A percentile compares a stretch with the other conserved stretches of the same genome.
These are phyloP conservation scores for Eleutherodactylus coqui DNA, from an alignment of 2,797 vertebrate species.

Conservation along the genomic window DNA sequence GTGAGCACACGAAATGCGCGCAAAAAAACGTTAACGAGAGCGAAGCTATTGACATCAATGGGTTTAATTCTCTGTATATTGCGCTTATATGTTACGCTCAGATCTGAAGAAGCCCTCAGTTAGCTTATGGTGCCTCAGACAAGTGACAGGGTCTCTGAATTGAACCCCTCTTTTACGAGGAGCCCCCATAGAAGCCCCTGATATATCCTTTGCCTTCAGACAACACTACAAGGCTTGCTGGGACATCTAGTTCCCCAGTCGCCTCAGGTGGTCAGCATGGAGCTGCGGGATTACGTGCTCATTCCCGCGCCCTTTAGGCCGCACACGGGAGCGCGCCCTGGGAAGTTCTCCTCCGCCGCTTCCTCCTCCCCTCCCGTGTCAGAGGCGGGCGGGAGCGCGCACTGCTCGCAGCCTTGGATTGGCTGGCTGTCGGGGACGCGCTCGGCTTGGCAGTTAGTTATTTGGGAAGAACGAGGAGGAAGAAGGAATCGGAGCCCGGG, in stretches of 20 bases:
- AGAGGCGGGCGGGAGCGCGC: conserved; percentile 20
- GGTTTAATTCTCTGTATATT: too few relatives aligned
- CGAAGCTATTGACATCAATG: too few relatives aligned
- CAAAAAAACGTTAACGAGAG: too few relatives aligned
- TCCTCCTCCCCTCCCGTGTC: neutral
- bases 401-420: conserved; percentile 22
- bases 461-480: conserved; percentile 38
- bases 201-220: too few relatives aligned
- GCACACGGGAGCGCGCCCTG: conserved; percentile 7
- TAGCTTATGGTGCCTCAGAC: too few relatives aligned
- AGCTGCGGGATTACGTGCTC: neutral
- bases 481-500: conserved; percentile 8
- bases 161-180: neutral
- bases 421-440: conserved; percentile 45
- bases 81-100: too few relatives aligned
- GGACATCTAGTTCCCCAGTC: neutral
- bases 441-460: conserved; percentile 39
- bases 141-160: too few relatives aligned
- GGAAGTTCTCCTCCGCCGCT: conserved; percentile 23
- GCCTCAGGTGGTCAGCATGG: neutral
- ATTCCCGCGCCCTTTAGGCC: neutral
- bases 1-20: too few relatives aligned
- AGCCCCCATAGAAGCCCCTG: too few relatives aligned
- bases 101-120: too few relatives aligned
- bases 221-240: neutral